Evolutionary conservation across 2,113 vertebrate species (phyloP), one percentile per base, ranked within the genome.

Genomic region (Mastomys coucha): DNA sequence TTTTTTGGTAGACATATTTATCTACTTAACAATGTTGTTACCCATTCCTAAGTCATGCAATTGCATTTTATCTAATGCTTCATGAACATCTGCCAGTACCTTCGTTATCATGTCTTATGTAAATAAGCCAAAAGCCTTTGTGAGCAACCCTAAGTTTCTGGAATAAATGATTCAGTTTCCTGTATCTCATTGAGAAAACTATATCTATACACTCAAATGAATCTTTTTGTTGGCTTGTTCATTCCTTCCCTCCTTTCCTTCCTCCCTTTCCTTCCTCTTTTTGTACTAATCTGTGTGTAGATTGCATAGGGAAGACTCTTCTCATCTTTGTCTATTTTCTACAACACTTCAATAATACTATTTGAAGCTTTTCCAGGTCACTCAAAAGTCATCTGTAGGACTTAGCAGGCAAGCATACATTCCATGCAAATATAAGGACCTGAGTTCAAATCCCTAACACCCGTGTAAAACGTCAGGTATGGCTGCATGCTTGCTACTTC

Each of bases 141-240:
- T 42, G 10, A 85, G 63, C 13, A 5, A 45, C 19, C 39, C 91
- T n/a, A 53, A 77, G 73, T 77, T 93, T 20, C 20, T 85, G 19
- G 39, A 91, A n/a, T 51, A 75, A 80, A n/a, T 75, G n/a, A 88
- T 89, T 89, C 33, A 42, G 70, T 67, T 82, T 93, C 33, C 39
- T 87, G 19, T 86, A 76, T 60, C 87, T 88, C 58, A 88, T 56
- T 73, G 65, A 85, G 49, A 70, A 88, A 53, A 56, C 72, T 73
- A 22, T 22, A 53, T 53, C 67, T 70, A 39, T 88, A 72, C 56
- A 28, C n/a, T n/a, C 24, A 42, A 89, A 88, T 56, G 28, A 28
- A 63, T 42, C 10, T 36, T 69, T 69, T 19, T n/a, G n/a, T n/a
- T 70, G 33, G 31, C 19, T 70, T 8, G 36, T 56, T 81, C 17